Evolutionary conservation across 2,113 vertebrate species (phyloP).

Genomic region (Murina feae): DNA sequence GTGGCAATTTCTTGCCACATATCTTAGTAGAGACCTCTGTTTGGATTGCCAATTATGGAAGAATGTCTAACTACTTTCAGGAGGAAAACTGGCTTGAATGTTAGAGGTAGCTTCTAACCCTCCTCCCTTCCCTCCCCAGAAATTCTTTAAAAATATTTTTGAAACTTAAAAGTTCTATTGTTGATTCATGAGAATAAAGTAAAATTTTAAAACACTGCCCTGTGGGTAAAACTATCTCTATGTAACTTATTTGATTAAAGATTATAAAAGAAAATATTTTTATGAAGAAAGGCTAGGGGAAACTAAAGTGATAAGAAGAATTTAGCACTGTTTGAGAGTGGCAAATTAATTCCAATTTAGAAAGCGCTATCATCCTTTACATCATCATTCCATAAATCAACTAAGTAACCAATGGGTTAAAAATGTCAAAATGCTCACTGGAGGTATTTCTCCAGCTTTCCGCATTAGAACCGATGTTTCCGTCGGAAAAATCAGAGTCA

Average conservation of each 20-base stretch:
- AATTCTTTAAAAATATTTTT: slow-evolving; percentile 25
- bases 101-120: background rate
- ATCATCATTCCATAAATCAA: slow-evolving; percentile 23
- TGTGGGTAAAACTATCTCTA: background rate
- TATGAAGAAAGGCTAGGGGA: background rate
- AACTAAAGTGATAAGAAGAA: background rate
- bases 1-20: background rate
- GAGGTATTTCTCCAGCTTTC: slow-evolving; percentile 63
- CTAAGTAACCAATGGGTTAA: slow-evolving; percentile 6
- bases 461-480: slow-evolving; percentile 58
- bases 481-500: slow-evolving; percentile 68
- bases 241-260: background rate
- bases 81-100: background rate
- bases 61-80: slow-evolving; percentile 13
- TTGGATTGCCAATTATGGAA: background rate
- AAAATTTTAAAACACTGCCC: background rate
- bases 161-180: background rate
- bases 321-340: background rate
- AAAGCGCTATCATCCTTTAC: background rate
- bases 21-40: background rate
- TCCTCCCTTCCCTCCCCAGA: rapidly evolving
- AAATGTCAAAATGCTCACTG: slow-evolving; percentile 76
- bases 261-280: background rate
- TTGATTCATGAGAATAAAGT: background rate
- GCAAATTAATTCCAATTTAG: background rate